Conservation (phyloP, 2,888 invertebrate genomes). For the Atethmia centrago region DNA sequence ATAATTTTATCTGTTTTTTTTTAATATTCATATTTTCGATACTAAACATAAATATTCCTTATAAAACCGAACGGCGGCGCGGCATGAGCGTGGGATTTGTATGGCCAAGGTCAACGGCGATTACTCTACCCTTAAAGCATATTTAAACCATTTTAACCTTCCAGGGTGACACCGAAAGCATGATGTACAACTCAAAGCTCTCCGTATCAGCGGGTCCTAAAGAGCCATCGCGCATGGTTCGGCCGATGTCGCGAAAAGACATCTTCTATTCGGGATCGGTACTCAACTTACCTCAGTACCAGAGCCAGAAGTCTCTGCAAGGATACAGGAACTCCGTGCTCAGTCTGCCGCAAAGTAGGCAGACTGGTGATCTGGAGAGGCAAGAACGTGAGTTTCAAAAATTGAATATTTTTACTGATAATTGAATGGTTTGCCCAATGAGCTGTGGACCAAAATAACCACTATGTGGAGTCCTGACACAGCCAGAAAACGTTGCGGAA, state of each 20-base stretch:
- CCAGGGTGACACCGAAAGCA: slow-evolving; percentile 92
- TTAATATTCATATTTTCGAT: no score
- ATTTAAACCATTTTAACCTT: neutral
- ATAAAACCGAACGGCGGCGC: no score
- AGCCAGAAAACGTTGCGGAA: neutral
- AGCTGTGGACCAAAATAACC: neutral
- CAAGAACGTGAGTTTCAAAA: slow-evolving; percentile 91
- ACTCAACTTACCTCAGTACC: slow-evolving; percentile 97
- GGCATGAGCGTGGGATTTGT: no score
- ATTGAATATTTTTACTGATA: neutral
- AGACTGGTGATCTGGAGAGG: slow-evolving; percentile 92
- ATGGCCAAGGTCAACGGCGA: no score
- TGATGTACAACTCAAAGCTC: slow-evolving; percentile 92
- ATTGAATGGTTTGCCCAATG: neutral
- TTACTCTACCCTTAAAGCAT: no score
- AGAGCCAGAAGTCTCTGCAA: slow-evolving; percentile 97
- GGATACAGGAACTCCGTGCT: slow-evolving; percentile 97
- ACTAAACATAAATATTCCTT: no score
- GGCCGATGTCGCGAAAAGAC: slow-evolving; percentile 98
- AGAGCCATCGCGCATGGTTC: slow-evolving; percentile 92
- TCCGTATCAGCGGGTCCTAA: slow-evolving; percentile 86
- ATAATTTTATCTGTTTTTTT: no score
- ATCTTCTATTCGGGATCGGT: slow-evolving; percentile 99
- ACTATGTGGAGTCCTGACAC: neutral
- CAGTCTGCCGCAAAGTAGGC: slow-evolving; percentile 94